These are phyloP conservation scores for Lycorma delicatula DNA, from an alignment of 1,140 invertebrate genomes.

Conservation along the genomic window DNA sequence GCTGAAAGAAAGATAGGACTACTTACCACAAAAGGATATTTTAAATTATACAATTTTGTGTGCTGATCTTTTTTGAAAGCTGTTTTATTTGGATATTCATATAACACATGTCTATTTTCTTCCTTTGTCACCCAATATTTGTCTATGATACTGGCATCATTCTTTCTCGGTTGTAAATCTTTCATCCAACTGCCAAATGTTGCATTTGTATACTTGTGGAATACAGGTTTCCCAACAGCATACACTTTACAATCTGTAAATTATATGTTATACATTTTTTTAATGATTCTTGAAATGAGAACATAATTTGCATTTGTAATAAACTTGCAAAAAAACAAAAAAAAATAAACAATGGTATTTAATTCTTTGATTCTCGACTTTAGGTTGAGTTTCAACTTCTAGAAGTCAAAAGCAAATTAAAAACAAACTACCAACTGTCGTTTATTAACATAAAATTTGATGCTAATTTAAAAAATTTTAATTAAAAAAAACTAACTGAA, in stretches of 20 bases:
- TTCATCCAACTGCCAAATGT: constrained; percentile 75
- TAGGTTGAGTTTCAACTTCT: too few species aligned
- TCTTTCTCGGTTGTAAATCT: constrained; percentile 57
- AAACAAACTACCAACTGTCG: too few species aligned
- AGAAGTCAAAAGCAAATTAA: too few species aligned
- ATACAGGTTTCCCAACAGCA: constrained; percentile 86
- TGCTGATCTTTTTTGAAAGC: constrained; percentile 48
- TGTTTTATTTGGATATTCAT: constrained; percentile 67
- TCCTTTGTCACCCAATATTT: constrained; percentile 77
- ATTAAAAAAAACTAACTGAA: too few species aligned
- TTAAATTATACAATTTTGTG: constrained; percentile 36
- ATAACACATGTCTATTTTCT: constrained; percentile 58
- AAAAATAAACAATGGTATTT: too few species aligned
- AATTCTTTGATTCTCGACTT: too few species aligned
- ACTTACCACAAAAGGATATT: constrained; percentile 33
- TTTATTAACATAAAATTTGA: too few species aligned
- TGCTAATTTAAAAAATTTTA: too few species aligned
- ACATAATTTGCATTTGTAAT: too few species aligned
- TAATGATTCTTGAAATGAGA: too few species aligned
- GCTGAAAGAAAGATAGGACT: not conserved
- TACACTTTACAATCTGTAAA: constrained; percentile 74
- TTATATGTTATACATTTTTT: too few species aligned
- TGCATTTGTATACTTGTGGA: constrained; percentile 65
- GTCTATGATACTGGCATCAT: constrained; percentile 42
- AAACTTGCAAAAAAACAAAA: too few species aligned